Conservation (phyloP, 2,113 vertebrate species). For the Scytalopus superciliaris region DNA sequence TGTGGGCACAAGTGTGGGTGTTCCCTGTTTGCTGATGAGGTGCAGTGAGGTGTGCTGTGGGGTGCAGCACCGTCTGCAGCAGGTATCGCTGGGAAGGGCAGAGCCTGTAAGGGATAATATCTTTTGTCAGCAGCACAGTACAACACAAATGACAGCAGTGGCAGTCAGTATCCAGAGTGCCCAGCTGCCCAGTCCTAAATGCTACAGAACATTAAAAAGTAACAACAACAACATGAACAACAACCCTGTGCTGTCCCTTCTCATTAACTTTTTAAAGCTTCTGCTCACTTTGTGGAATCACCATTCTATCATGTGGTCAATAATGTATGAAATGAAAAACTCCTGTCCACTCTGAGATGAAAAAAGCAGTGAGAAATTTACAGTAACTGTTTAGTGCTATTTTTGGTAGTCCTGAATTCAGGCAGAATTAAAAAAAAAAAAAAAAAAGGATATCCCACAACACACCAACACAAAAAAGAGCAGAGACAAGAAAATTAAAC, state of each 20-base stretch:
- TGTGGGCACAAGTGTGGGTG: background rate
- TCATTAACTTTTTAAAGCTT: constrained; percentile 59
- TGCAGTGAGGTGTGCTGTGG: accelerated
- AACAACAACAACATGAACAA: constrained; percentile 32
- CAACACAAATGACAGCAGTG: background rate
- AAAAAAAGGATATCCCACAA: background rate
- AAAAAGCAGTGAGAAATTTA: background rate
- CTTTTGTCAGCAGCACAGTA: background rate
- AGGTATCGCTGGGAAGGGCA: accelerated
- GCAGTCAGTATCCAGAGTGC: background rate
- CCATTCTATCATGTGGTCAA: background rate
- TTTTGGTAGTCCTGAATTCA: background rate
- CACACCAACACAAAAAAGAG: background rate
- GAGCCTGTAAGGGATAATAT: background rate
- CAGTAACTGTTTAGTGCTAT: background rate
- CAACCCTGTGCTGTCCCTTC: background rate
- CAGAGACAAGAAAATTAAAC: background rate
- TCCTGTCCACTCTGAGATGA: constrained; percentile 14
- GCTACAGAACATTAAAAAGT: constrained; percentile 35
- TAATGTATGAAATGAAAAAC: constrained; percentile 60
- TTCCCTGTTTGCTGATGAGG: background rate
- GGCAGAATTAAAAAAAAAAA: background rate
- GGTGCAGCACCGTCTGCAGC: background rate
- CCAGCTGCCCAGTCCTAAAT: constrained; percentile 34
- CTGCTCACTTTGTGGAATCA: constrained; percentile 34